Evolutionary conservation across 1,140 invertebrate genomes (phyloP).

Genomic region (Pissodes strobi): DNA sequence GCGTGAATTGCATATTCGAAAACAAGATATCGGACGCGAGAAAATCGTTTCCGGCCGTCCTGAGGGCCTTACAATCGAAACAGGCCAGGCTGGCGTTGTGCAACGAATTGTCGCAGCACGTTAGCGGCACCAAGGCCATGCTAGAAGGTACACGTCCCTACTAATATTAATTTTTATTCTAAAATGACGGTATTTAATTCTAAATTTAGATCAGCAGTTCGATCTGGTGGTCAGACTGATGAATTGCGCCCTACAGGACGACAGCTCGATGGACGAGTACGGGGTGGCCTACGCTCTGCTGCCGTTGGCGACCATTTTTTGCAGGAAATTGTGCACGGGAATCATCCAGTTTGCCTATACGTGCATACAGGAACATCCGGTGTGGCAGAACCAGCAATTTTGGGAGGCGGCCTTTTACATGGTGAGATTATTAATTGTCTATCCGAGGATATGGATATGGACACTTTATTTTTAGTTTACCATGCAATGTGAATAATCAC

Average conservation of each 20-base stretch:
- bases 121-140: slow-evolving; percentile 91
- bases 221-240: slow-evolving; percentile 92
- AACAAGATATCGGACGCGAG: slow-evolving; percentile 95
- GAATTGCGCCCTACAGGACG: slow-evolving; percentile 94
- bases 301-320: slow-evolving; percentile 93
- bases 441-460: no score
- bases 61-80: slow-evolving; percentile 86
- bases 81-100: slow-evolving; percentile 86
- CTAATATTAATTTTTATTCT: background rate
- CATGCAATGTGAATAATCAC: no score
- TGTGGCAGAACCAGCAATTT: slow-evolving; percentile 96
- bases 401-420: slow-evolving; percentile 96
- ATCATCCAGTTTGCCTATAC: slow-evolving; percentile 99
- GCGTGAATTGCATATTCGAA: slow-evolving; percentile 95
- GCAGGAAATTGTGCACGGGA: slow-evolving; percentile 92
- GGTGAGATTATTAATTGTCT: background rate
- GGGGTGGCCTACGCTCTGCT: slow-evolving; percentile 91
- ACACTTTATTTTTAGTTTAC: no score
- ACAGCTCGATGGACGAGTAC: slow-evolving; percentile 88
- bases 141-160: slow-evolving; percentile 72
- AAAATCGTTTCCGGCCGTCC: slow-evolving; percentile 92
- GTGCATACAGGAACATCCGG: slow-evolving; percentile 93
- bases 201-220: slow-evolving; percentile 84
- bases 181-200: background rate
- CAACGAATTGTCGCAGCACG: slow-evolving; percentile 84